These are phyloP conservation scores for Bombyx mandarina DNA, from an alignment of 1,140 invertebrate species.

Conservation along the genomic window DNA sequence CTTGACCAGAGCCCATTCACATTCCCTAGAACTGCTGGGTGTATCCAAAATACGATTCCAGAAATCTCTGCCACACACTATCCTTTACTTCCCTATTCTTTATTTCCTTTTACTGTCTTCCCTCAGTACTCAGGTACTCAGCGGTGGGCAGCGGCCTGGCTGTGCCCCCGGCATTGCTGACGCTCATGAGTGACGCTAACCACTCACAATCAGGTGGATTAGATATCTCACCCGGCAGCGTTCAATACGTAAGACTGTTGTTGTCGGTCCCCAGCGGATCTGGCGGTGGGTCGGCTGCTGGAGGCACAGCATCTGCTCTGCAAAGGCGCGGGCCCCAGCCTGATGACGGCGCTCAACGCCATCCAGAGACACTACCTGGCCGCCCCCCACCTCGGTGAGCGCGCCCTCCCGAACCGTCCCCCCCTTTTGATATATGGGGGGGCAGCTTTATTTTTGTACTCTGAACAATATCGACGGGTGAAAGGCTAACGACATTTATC, in stretches of 20 bases:
- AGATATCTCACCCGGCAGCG: too few species aligned
- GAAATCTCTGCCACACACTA: neutral
- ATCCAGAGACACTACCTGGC: conserved; percentile 38
- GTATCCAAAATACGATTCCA: neutral
- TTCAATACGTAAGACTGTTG: neutral
- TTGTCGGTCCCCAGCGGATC: conserved; percentile 23
- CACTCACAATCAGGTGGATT: too few species aligned
- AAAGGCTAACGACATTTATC: too few species aligned
- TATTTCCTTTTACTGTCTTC: neutral
- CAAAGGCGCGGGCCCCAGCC: conserved; percentile 1
- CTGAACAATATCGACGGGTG: too few species aligned
- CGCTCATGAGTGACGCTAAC: too few species aligned
- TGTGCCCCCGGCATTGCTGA: too few species aligned
- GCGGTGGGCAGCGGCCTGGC: neutral
- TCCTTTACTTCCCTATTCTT: neutral
- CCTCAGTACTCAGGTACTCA: too few species aligned
- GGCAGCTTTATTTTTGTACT: too few species aligned
- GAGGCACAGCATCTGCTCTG: conserved; percentile 25
- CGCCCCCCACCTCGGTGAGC: conserved; percentile 21
- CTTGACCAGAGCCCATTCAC: neutral
- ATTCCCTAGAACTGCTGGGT: neutral
- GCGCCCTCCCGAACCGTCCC: too few species aligned
- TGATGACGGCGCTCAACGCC: conserved; percentile 18
- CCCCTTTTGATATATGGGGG: too few species aligned
- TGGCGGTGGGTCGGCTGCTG: conserved; percentile 31